These are phyloP conservation scores for Zonotrichia leucophrys DNA, from an alignment of 2,113 vertebrate species.

Conservation along the genomic window DNA sequence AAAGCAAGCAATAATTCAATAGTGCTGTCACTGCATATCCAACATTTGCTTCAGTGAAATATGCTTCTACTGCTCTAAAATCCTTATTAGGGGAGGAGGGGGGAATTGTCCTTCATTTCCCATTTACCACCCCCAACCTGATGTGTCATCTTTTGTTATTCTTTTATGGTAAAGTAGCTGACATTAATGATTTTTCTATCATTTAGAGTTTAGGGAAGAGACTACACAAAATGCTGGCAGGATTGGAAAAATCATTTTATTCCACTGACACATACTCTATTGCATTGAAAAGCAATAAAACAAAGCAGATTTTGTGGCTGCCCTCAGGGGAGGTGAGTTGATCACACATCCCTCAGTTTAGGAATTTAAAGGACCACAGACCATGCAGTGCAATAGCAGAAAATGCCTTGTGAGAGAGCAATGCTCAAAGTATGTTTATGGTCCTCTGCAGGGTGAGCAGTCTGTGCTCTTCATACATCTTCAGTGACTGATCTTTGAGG, in stretches of 20 bases:
- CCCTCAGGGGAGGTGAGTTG: constrained; percentile 22
- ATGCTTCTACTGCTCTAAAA: neutral
- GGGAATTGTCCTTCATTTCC: neutral
- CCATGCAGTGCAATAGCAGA: neutral
- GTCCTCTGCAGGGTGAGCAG: neutral
- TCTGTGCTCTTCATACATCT: neutral
- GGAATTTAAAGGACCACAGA: constrained; percentile 11
- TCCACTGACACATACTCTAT: neutral
- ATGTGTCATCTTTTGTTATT: neutral
- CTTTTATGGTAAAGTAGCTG: neutral
- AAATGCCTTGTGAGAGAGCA: neutral
- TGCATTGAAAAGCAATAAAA: constrained; percentile 53
- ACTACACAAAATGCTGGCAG: constrained; percentile 4
- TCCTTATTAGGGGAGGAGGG: neutral
- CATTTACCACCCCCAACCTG: neutral
- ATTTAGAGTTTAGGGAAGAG: neutral
- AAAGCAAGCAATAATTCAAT: neutral
- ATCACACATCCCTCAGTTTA: neutral
- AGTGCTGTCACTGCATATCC: neutral
- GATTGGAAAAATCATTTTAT: constrained; percentile 52
- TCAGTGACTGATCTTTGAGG: neutral
- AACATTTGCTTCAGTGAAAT: neutral
- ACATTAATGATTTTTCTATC: constrained; percentile 30
- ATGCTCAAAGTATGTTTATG: neutral
- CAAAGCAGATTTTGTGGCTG: constrained; percentile 1